Conservation (phyloP, 2,888 invertebrate species). For the Tipula vernalis region DNA sequence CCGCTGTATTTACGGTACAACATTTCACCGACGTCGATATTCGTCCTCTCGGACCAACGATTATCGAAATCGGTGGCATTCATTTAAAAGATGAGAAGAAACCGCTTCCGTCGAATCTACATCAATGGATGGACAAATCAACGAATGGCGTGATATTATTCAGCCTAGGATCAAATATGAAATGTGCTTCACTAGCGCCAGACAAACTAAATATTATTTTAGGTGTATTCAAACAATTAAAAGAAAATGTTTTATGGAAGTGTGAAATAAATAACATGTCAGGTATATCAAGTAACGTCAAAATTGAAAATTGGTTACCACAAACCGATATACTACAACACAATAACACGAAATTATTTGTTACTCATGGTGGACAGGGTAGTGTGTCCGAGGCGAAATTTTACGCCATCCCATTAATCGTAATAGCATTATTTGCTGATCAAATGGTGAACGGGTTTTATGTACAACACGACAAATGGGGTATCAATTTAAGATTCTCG, state of each 20-base stretch:
- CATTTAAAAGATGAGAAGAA: constrained; percentile 23
- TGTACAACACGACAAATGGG: not conserved
- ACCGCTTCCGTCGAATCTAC: constrained; percentile 23
- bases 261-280: constrained; percentile 35
- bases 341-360: constrained; percentile 35
- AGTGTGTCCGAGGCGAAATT: not conserved
- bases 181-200: constrained; percentile 34
- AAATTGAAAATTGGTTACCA: constrained; percentile 40
- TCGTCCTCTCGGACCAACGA: constrained; percentile 33
- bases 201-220: constrained; percentile 26
- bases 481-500: not conserved
- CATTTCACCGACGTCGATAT: constrained; percentile 38
- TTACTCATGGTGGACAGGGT: constrained; percentile 34
- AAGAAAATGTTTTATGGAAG: constrained; percentile 40
- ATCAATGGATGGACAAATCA: constrained; percentile 33
- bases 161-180: constrained; percentile 37
- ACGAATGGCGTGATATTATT: constrained; percentile 37
- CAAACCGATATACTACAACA: constrained; percentile 40
- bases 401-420: not conserved
- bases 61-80: constrained; percentile 32
- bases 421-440: not conserved
- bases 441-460: not conserved
- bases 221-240: constrained; percentile 34
- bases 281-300: constrained; percentile 34
- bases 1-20: constrained; percentile 39